Conservation (phyloP, 2,888 invertebrate genomes). For the Lasioglossum calceatum region DNA sequence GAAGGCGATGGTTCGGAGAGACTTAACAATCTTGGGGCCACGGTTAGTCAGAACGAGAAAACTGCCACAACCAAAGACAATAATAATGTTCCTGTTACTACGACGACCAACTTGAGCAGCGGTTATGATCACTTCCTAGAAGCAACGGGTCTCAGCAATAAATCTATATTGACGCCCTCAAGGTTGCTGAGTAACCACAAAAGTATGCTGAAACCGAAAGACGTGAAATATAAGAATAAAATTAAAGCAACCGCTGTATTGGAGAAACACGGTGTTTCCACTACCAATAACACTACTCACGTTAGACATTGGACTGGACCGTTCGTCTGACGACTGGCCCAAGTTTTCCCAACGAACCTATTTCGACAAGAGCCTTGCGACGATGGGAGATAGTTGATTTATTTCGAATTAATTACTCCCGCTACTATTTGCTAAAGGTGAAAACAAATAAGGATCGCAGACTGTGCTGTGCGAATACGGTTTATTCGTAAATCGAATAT, state of each 20-base stretch:
- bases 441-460: not conserved
- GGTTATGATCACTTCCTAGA: constrained; percentile 91
- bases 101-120: constrained; percentile 82
- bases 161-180: constrained; percentile 89
- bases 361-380: constrained; percentile 47
- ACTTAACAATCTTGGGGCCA: constrained; percentile 75
- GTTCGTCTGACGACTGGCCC: constrained; percentile 82
- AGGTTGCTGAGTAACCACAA: constrained; percentile 91
- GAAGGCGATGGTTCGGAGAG: constrained; percentile 82
- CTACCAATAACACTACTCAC: constrained; percentile 74
- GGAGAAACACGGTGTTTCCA: constrained; percentile 84
- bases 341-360: constrained; percentile 55
- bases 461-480: constrained; percentile 2
- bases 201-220: constrained; percentile 91
- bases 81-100: constrained; percentile 73
- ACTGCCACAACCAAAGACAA: constrained; percentile 83
- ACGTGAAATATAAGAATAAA: constrained; percentile 90
- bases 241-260: constrained; percentile 87
- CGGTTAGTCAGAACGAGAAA: constrained; percentile 83
- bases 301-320: constrained; percentile 85
- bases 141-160: constrained; percentile 92
- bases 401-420: constrained; percentile 4
- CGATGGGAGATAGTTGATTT: constrained; percentile 22
- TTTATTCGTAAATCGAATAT: constrained; percentile 8
- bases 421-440: not conserved